These are phyloP conservation scores for Urocyon cinereoargenteus DNA, from an alignment of 2,797 vertebrate genomes.

Conservation along the genomic window DNA sequence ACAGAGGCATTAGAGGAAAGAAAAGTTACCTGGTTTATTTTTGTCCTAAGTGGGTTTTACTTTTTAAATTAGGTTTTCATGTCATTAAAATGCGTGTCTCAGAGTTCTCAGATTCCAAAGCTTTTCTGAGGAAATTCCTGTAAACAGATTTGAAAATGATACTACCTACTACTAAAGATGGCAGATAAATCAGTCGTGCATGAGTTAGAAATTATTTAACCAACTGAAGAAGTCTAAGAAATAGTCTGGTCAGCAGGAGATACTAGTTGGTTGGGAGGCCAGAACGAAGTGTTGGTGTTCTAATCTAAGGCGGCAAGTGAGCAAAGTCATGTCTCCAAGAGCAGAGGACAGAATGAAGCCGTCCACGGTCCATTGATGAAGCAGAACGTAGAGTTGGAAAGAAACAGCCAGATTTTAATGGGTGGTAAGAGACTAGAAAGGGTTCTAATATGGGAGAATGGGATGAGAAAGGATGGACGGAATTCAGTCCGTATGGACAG, in stretches of 20 bases:
- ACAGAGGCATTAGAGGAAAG: background rate
- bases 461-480: background rate
- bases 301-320: background rate
- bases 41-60: conserved; percentile 48
- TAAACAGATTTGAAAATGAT: background rate
- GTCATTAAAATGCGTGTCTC: background rate
- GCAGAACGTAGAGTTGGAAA: background rate
- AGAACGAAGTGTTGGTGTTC: background rate
- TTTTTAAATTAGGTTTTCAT: conserved; percentile 29
- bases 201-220: background rate
- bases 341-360: background rate
- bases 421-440: background rate
- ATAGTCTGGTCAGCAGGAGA: background rate
- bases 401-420: background rate
- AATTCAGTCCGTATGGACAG: accelerated
- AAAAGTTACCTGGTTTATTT: conserved; percentile 25
- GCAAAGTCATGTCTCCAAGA: background rate
- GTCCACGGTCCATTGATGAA: conserved; percentile 30
- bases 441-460: background rate
- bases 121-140: conserved; percentile 33
- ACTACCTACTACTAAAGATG: background rate
- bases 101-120: background rate
- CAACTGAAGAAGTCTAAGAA: background rate
- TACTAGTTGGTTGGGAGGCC: background rate
- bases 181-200: background rate